Base-by-base conservation (phyloP, 2,797 vertebrate genomes). In the Anguilla megastoma region DNA sequence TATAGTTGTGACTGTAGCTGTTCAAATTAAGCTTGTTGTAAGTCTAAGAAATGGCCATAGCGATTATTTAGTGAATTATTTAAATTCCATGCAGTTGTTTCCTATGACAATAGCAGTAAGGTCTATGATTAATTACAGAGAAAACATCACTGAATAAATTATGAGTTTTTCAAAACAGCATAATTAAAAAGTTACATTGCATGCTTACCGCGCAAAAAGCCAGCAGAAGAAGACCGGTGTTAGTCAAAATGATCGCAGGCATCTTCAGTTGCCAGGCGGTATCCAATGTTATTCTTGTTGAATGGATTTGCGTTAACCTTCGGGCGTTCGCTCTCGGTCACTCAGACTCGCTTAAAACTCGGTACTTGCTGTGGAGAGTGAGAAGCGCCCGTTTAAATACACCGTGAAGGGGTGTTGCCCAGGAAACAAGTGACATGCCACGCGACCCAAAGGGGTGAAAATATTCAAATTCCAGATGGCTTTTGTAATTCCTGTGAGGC, bases 331-430 rank as follows among this genome's bases (percentile, higher is more conserved):
- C 56, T 48, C 52, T 56, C 74, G 24, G n/a, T 87, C 74, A 9
- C 50, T 86, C 33, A 85, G 74, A 74, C 86, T 87, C 60, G 27
- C 86, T 88, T 88, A 79, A 80, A 30, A 60, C 88, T 90, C 41
- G 60, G 69, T 79, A 76, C 52, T 87, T 86, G 83, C 52, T 87
- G 86, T 94, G 91, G 85, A 88, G 90, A 85, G 85, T 86, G 89
- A 90, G 90, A 41, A 86, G 90, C 91, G 91, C 89, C 58, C 50
- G 87, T 91, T 94, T 95, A 94, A 94, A 93, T 95, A 95, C 88
- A 50, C 89, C 87, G 84, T 86, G 71, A 89, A 88, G 93, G 94
- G 94, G 94, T 94, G 93, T 94, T 93, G 92, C 93, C 92, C 54
- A 85, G 90, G 90, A 90, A 92, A 92, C 88, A 60, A 90, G 91